Evolutionary conservation across 2,888 invertebrate species (phyloP).

Genomic region (Cremastinae sp.): DNA sequence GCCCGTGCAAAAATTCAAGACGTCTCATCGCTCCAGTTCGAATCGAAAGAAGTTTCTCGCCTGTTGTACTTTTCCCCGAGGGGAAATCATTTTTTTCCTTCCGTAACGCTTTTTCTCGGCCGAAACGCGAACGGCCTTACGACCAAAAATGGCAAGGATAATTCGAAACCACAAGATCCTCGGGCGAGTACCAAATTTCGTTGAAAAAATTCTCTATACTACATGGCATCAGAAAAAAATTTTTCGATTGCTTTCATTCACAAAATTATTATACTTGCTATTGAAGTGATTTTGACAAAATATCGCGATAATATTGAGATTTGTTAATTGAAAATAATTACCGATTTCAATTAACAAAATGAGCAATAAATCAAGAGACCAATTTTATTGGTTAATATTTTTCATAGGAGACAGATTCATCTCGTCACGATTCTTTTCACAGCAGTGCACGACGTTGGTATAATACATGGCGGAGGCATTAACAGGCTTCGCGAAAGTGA

Average conservation of each 20-base stretch:
- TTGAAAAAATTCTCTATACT: not conserved
- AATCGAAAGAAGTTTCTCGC: not conserved
- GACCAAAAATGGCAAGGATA: constrained; percentile 31
- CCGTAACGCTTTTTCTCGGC: constrained; percentile 26
- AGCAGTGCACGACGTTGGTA: constrained; percentile 37
- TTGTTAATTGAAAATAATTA: not conserved
- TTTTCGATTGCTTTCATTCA: too few species aligned
- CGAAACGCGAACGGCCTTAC: constrained; percentile 7
- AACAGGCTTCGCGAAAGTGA: constrained; percentile 17
- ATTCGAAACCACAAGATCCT: constrained; percentile 53
- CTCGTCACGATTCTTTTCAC: constrained; percentile 18
- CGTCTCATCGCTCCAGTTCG: constrained; percentile 45
- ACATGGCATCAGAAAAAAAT: constrained; percentile 4
- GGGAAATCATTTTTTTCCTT: constrained; percentile 27
- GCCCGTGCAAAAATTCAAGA: constrained; percentile 50
- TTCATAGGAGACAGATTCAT: constrained; percentile 29
- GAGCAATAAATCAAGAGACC: constrained; percentile 1
- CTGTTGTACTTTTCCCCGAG: constrained; percentile 32
- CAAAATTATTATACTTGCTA: too few species aligned
- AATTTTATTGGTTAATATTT: too few species aligned
- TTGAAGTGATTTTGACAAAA: too few species aligned
- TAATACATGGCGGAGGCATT: constrained; percentile 30
- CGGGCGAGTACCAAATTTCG: constrained; percentile 47
- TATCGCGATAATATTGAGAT: too few species aligned
- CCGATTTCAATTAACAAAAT: not conserved